Evolutionary conservation across 1,140 invertebrate species (phyloP), one percentile per base, ranked within the genome.

Genomic region (Drosophila nebulosa): DNA sequence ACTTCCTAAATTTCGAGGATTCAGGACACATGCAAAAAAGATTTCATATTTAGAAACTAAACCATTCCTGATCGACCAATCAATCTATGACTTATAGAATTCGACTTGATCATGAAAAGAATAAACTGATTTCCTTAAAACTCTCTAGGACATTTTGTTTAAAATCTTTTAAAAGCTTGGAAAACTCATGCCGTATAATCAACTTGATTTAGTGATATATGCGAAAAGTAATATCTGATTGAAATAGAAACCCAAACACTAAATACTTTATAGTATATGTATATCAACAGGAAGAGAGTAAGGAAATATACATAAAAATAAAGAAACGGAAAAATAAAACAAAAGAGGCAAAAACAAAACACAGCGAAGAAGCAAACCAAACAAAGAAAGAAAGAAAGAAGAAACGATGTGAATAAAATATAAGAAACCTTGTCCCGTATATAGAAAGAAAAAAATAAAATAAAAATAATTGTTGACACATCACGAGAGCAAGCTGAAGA

Each of bases 401-500:
- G 18, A 46, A 18, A n/a, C 39, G 4, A 46, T 46, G 39, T 46
- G 39, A 46, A 46, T 46, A 46, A 46, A 46, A 46, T 46, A 46
- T 46, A 46, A 46, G 39, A 46, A 46, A 46, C 39, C 39, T 46
- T 46, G 39, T 46, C 39, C 39, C 55, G 36, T 55, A 24, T 70
- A 30, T 55, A 53, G 32, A 35, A 32, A 67, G 53, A 32, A 67
- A 27, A 2, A 53, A 39, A 32, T 30, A 39, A 56, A 59, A 46
- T 9, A 21, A 46, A 21, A 46, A 46, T 46, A 66, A 66, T 74
- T 59, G 63, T 59, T 62, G 64, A 68, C 58, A 46, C 39, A 46
- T 21, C 39, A 46, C 39, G 16, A 18, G 39, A 46, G 39, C 2
- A 1, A 21, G 12, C n/a, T 10, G 62, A 57, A 56, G 51, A 60